These are phyloP conservation scores for Cosmorhoe ocellata DNA, from an alignment of 2,888 invertebrate species.

Conservation along the genomic window DNA sequence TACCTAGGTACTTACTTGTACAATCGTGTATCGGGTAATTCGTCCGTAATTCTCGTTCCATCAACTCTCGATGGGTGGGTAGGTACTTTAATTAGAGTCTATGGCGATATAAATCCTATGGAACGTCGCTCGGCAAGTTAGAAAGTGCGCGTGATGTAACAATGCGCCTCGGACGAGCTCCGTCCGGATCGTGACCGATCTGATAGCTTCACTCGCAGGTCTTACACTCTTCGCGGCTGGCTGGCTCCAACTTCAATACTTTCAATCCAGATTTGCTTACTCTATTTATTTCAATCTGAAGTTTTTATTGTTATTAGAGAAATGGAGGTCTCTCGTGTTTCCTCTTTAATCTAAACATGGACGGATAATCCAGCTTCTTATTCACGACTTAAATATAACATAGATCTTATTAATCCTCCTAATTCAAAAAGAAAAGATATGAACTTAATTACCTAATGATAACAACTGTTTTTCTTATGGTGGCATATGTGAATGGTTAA, in stretches of 20 bases:
- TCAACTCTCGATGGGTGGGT: constrained; percentile 45
- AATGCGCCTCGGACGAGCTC: constrained; percentile 51
- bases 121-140: constrained; percentile 58
- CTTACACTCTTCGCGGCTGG: constrained; percentile 39
- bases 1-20: constrained; percentile 24
- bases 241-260: constrained; percentile 28
- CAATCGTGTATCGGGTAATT: constrained; percentile 50
- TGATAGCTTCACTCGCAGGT: constrained; percentile 47
- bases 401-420: too few species aligned
- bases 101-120: constrained; percentile 67
- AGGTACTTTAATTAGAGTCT: constrained; percentile 66
- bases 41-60: constrained; percentile 48
- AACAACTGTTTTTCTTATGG: too few species aligned
- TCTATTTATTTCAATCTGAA: not conserved
- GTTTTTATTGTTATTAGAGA: not conserved
- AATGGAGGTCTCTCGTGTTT: too few species aligned
- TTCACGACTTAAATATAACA: too few species aligned
- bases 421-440: too few species aligned
- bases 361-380: too few species aligned
- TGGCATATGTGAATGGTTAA: not conserved
- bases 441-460: too few species aligned
- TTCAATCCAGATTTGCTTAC: constrained; percentile 23
- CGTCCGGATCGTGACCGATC: constrained; percentile 58
- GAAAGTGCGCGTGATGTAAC: constrained; percentile 73
- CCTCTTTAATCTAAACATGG: too few species aligned